These are phyloP conservation scores for Belgica antarctica DNA, from an alignment of 2,888 invertebrate species.

Conservation along the genomic window DNA sequence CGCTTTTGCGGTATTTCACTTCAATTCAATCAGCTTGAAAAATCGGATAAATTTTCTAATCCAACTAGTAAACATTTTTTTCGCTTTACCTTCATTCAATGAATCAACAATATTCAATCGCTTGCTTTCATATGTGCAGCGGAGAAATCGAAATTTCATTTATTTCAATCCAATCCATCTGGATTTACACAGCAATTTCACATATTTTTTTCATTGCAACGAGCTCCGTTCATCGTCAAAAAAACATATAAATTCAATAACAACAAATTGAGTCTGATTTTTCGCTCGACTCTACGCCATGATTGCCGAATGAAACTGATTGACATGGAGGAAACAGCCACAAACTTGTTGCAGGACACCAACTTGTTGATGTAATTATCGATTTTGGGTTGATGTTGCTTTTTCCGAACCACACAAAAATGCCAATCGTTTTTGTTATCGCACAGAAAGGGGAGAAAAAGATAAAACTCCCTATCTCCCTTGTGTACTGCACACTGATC, in stretches of 20 bases:
- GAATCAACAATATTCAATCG: neutral
- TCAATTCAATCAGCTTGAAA: too few species aligned
- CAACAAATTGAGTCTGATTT: constrained; percentile 18
- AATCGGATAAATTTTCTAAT: neutral
- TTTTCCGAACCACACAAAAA: neutral
- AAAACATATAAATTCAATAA: constrained; percentile 37
- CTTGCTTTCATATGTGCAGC: neutral
- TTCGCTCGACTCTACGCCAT: neutral
- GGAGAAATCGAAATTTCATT: neutral
- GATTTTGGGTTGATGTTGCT: neutral
- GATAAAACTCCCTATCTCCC: constrained; percentile 22
- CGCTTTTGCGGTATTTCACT: too few species aligned
- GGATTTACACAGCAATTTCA: constrained; percentile 15
- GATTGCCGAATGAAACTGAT: constrained; percentile 1
- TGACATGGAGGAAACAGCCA: constrained; percentile 1
- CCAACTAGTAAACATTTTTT: neutral
- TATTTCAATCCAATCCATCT: constrained; percentile 24
- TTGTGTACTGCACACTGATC: neutral
- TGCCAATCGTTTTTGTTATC: constrained; percentile 30
- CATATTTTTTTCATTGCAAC: neutral
- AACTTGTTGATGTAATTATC: constrained; percentile 3
- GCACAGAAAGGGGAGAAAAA: constrained; percentile 13
- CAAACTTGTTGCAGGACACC: too few species aligned
- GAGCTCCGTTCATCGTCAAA: neutral
- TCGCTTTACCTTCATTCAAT: neutral